phyloP scores from a whole-genome alignment of 2,888 invertebrate species.

The Acanthosepion pharaonis region DNA sequence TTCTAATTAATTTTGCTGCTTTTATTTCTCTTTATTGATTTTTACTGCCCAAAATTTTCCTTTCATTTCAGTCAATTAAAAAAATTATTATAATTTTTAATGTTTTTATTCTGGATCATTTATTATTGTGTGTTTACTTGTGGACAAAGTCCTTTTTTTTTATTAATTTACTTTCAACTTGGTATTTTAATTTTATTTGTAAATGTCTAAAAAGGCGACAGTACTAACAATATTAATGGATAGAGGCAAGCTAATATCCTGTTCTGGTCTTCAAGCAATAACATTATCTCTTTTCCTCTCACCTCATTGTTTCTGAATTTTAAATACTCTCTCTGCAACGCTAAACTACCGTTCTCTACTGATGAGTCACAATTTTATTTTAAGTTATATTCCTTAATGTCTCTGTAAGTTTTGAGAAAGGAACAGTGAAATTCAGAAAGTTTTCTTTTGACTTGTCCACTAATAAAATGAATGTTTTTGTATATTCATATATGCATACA shows the following conservation, averaged over 20 bases:
- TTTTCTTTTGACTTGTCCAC: background rate
- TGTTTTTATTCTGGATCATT: background rate
- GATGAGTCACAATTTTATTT: background rate
- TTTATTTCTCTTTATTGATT: background rate
- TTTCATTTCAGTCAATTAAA: slow-evolving; percentile 20
- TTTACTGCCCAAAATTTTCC: background rate
- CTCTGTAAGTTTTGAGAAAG: background rate
- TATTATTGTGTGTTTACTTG: slow-evolving; percentile 11
- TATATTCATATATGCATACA: too few species aligned
- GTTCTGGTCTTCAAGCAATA: background rate
- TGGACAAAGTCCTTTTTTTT: background rate
- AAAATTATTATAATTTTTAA: slow-evolving; percentile 13
- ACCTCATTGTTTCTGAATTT: background rate
- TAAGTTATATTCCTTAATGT: background rate
- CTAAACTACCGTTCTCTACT: background rate
- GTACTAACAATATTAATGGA: slow-evolving; percentile 13
- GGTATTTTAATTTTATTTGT: slow-evolving; percentile 23
- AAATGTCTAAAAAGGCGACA: slow-evolving; percentile 17
- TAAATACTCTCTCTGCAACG: background rate
- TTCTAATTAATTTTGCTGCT: background rate
- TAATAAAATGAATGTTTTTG: too few species aligned
- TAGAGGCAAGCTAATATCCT: slow-evolving; percentile 1
- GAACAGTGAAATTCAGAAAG: background rate
- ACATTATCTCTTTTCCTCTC: background rate
- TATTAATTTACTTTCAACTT: slow-evolving; percentile 10